Evolutionary conservation across 2,888 invertebrate species (phyloP).

Genomic region (Cylloceria caligata): DNA sequence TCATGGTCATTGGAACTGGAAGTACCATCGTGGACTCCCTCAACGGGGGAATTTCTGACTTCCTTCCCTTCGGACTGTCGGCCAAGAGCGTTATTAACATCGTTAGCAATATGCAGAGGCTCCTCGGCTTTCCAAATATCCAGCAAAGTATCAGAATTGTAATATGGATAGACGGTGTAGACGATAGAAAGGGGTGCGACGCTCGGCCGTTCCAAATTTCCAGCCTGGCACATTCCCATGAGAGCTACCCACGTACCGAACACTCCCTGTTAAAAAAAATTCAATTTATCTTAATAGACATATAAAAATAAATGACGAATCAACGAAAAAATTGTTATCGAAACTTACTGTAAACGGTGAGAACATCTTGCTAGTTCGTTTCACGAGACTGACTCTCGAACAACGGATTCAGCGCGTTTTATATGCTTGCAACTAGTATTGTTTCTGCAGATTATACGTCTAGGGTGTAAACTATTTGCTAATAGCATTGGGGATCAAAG

Average conservation of each 20-base stretch:
- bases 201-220: slow-evolving; percentile 63
- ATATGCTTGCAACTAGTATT: slow-evolving; percentile 34
- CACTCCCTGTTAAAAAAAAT: slow-evolving; percentile 54
- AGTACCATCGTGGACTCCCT: slow-evolving; percentile 17
- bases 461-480: slow-evolving; percentile 46
- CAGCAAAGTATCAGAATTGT: slow-evolving; percentile 69
- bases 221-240: slow-evolving; percentile 60
- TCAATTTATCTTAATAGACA: slow-evolving; percentile 21
- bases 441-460: slow-evolving; percentile 34
- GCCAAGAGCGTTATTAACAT: slow-evolving; percentile 14
- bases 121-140: slow-evolving; percentile 68
- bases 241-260: slow-evolving; percentile 54
- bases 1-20: slow-evolving; percentile 21
- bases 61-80: slow-evolving; percentile 7
- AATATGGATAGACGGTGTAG: slow-evolving; percentile 72
- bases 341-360: slow-evolving; percentile 58
- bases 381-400: slow-evolving; percentile 50
- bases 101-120: slow-evolving; percentile 29
- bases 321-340: background rate
- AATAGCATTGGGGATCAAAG: slow-evolving; percentile 37
- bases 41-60: slow-evolving; percentile 4
- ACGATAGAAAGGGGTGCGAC: slow-evolving; percentile 69
- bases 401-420: slow-evolving; percentile 48
- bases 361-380: slow-evolving; percentile 53
- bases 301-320: background rate